Conservation (phyloP, 2,113 vertebrate genomes). For the Indicator indicator region DNA sequence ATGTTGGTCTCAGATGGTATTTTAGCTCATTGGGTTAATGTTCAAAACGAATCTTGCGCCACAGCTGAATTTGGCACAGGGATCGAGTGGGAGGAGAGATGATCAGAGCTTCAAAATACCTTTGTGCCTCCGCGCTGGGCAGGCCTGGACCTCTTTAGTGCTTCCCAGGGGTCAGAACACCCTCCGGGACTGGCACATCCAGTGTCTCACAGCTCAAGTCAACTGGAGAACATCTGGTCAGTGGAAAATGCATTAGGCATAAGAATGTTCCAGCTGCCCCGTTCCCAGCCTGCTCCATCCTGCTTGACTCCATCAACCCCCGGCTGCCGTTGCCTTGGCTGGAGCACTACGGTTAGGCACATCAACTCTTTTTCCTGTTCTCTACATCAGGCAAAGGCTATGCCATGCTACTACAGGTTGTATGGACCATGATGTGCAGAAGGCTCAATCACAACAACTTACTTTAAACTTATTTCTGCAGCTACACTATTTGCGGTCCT, state of each 20-base stretch:
- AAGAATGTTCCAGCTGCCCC: slow-evolving; percentile 14
- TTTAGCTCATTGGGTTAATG: slow-evolving; percentile 9
- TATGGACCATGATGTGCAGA: not conserved
- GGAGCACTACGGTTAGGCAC: fast-evolving
- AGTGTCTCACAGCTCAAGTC: not conserved
- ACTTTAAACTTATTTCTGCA: not conserved
- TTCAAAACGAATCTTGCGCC: not conserved
- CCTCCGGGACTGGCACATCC: slow-evolving; percentile 23
- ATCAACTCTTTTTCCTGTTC: not conserved
- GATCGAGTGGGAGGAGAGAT: not conserved
- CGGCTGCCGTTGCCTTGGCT: fast-evolving
- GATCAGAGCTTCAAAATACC: slow-evolving; percentile 46
- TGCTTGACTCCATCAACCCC: not conserved
- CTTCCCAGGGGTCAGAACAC: slow-evolving; percentile 65
- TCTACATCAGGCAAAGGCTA: not conserved
- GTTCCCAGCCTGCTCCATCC: slow-evolving; percentile 15
- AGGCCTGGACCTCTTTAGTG: slow-evolving; percentile 48
- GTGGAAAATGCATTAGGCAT: slow-evolving; percentile 32
- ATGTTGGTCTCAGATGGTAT: slow-evolving; percentile 59
- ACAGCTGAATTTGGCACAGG: slow-evolving; percentile 38
- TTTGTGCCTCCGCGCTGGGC: slow-evolving; percentile 35
- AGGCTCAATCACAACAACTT: not conserved
- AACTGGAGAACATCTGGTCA: slow-evolving; percentile 59
- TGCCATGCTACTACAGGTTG: not conserved
- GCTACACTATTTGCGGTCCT: not conserved